These are phyloP conservation scores for Cynaeus angustus DNA, from an alignment of 2,888 invertebrate species.

Conservation along the genomic window DNA sequence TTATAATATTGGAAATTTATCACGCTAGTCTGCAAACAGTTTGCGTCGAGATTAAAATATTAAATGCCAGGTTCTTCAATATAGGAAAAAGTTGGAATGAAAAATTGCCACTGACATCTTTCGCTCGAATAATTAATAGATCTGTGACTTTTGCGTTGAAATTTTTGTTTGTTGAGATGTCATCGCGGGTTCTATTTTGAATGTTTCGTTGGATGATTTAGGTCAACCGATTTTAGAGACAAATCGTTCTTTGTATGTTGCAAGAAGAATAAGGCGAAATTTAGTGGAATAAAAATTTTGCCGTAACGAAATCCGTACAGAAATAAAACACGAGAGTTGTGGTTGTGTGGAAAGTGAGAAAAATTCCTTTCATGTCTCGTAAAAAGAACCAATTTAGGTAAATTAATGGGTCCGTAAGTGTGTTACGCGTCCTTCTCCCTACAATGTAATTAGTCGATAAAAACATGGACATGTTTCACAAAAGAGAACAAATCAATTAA, in stretches of 20 bases:
- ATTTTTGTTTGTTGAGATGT: conserved; percentile 13
- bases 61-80: too few relatives aligned
- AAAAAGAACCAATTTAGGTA: background rate
- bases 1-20: conserved; percentile 21
- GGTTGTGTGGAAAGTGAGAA: conserved; percentile 5
- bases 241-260: conserved; percentile 17
- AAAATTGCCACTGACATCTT: background rate
- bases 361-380: conserved; percentile 15
- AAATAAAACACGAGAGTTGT: background rate
- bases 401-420: conserved; percentile 19
- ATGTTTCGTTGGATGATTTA: conserved; percentile 12
- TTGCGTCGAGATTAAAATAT: background rate
- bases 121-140: conserved; percentile 11
- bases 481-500: conserved; percentile 46
- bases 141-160: conserved; percentile 10
- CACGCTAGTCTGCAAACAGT: conserved; percentile 1
- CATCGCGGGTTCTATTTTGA: conserved; percentile 19
- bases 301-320: background rate
- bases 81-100: background rate
- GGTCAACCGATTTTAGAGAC: conserved; percentile 12
- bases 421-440: conserved; percentile 14
- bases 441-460: conserved; percentile 25
- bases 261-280: conserved; percentile 13
- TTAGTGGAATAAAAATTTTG: background rate
- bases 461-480: conserved; percentile 25